Evolutionary conservation across 2,888 invertebrate species (phyloP).

Genomic region (Phyllotreta striolata): DNA sequence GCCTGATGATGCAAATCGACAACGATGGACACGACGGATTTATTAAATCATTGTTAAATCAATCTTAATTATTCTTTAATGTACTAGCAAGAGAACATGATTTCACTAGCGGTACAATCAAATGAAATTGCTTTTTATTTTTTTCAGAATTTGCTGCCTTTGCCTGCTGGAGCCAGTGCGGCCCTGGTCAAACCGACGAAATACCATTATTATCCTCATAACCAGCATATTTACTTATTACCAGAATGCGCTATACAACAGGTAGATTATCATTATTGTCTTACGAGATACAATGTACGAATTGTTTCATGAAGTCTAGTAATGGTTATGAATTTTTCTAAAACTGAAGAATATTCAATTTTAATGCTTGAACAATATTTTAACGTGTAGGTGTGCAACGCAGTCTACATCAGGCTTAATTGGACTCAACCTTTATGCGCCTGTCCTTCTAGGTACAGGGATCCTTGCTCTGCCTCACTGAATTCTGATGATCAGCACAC

Average conservation of each 20-base stretch:
- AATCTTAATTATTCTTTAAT: too few species aligned
- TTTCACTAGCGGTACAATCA: not conserved
- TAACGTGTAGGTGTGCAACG: conserved; percentile 80
- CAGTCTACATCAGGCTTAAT: conserved; percentile 90
- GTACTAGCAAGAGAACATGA: too few species aligned
- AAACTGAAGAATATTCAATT: too few species aligned
- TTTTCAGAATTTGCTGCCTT: conserved; percentile 72
- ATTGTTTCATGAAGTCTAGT: not conserved
- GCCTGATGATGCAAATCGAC: conserved; percentile 7
- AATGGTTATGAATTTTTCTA: not conserved
- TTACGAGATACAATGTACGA: not conserved
- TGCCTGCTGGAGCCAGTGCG: conserved; percentile 73
- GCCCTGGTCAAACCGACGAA: conserved; percentile 86
- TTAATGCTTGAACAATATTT: conserved; percentile 41
- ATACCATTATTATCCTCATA: conserved; percentile 93
- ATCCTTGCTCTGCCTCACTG: conserved; percentile 90
- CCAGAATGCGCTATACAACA: conserved; percentile 96
- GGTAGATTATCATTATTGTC: conserved; percentile 59
- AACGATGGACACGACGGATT: too few species aligned
- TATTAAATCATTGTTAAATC: too few species aligned
- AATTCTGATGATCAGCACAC: conserved; percentile 92
- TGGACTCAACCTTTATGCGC: conserved; percentile 93
- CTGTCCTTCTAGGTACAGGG: conserved; percentile 86
- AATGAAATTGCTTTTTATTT: conserved; percentile 48
- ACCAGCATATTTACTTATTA: conserved; percentile 89